Conservation (phyloP, 2,797 vertebrate genomes). For the Oreochromis mossambicus region DNA sequence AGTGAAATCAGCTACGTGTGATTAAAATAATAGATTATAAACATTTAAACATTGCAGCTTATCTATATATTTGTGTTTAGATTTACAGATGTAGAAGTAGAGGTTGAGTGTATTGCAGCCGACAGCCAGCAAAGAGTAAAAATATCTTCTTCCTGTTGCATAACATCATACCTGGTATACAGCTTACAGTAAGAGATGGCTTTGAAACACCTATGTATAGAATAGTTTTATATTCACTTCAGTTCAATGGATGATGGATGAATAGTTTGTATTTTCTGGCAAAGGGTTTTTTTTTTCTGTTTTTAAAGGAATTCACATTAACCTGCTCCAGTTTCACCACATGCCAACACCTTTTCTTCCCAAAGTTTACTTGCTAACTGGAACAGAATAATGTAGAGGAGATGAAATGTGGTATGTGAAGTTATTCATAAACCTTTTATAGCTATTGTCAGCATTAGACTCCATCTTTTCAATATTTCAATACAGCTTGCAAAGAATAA, state of each 20-base stretch:
- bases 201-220: neutral
- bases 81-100: no score
- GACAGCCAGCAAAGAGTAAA: neutral
- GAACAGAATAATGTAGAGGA: slow-evolving; percentile 52
- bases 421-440: slow-evolving; percentile 66
- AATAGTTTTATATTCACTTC: slow-evolving; percentile 3
- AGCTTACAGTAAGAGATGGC: neutral
- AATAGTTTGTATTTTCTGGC: slow-evolving; percentile 23
- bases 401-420: slow-evolving; percentile 34
- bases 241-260: slow-evolving; percentile 20
- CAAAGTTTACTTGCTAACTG: slow-evolving; percentile 52
- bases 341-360: slow-evolving; percentile 35
- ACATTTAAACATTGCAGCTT: neutral
- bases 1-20: neutral
- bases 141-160: neutral
- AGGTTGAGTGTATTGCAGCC: neutral
- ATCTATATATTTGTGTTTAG: neutral
- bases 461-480: slow-evolving; percentile 75
- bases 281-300: neutral
- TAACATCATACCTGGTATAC: neutral
- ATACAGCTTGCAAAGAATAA: slow-evolving; percentile 48
- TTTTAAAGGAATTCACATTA: slow-evolving; percentile 15
- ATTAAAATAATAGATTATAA: neutral
- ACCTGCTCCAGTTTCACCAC: slow-evolving; percentile 39
- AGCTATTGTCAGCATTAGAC: slow-evolving; percentile 69